These are phyloP conservation scores for Gavialis gangeticus DNA, from an alignment of 2,113 vertebrate species.

Conservation along the genomic window DNA sequence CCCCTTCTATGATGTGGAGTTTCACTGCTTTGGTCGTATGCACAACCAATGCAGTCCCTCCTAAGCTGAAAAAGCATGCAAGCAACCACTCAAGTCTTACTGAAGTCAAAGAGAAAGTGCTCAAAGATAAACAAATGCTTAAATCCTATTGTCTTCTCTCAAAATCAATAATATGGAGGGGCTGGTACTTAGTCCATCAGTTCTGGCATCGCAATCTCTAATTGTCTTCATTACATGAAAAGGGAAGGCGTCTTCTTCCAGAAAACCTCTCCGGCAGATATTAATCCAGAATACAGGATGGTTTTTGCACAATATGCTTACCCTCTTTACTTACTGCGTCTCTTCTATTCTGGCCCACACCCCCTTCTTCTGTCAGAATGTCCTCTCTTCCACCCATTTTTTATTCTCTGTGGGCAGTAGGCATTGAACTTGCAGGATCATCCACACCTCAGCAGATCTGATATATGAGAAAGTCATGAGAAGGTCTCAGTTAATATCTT, in stretches of 20 bases:
- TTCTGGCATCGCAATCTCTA: neutral
- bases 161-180: neutral
- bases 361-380: no score
- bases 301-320: neutral
- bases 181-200: neutral
- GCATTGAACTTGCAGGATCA: neutral
- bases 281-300: neutral
- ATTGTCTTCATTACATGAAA: neutral
- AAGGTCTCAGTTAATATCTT: neutral
- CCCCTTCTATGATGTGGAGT: no score
- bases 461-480: neutral
- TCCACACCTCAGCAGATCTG: neutral
- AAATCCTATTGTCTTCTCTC: neutral
- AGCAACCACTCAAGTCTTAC: neutral
- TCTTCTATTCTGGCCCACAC: neutral
- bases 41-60: no score
- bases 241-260: neutral
- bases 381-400: neutral
- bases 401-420: neutral
- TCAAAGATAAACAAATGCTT: rapidly evolving
- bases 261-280: neutral
- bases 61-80: no score
- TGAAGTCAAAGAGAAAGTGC: neutral
- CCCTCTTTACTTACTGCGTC: neutral
- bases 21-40: no score